phyloP scores from a whole-genome alignment of 2,888 invertebrate genomes.

The Hecatera dysodea region DNA sequence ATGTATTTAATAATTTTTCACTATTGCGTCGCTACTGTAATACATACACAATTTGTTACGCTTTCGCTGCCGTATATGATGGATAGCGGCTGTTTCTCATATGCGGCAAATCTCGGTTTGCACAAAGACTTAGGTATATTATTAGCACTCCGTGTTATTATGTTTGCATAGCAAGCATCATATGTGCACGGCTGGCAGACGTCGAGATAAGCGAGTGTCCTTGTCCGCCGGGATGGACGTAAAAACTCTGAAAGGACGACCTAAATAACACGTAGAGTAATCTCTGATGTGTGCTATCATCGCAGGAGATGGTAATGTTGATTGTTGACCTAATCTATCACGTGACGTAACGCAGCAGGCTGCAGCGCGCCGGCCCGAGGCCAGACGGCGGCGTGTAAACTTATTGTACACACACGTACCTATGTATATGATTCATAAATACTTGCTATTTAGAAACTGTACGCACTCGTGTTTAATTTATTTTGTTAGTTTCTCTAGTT shows the following conservation, averaged over 20 bases:
- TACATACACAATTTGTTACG: slow-evolving; percentile 33
- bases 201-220: slow-evolving; percentile 77
- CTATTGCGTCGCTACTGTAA: slow-evolving; percentile 38
- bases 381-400: slow-evolving; percentile 70
- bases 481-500: slow-evolving; percentile 56
- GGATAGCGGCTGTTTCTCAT: slow-evolving; percentile 53
- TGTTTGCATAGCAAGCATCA: slow-evolving; percentile 77
- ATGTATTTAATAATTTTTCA: slow-evolving; percentile 45
- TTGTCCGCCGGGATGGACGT: slow-evolving; percentile 72
- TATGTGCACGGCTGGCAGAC: slow-evolving; percentile 69
- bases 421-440: slow-evolving; percentile 59
- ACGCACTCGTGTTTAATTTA: slow-evolving; percentile 47
- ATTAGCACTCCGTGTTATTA: slow-evolving; percentile 68
- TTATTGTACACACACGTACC: slow-evolving; percentile 61
- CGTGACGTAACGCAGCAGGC: slow-evolving; percentile 73
- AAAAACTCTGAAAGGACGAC: slow-evolving; percentile 73
- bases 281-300: slow-evolving; percentile 66
- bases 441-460: slow-evolving; percentile 59
- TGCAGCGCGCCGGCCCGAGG: slow-evolving; percentile 69
- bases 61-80: slow-evolving; percentile 38
- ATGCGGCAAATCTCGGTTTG: slow-evolving; percentile 52
- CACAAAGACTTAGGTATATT: slow-evolving; percentile 59
- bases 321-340: slow-evolving; percentile 79
- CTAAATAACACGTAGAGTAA: slow-evolving; percentile 70
- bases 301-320: slow-evolving; percentile 67